These are phyloP conservation scores for Catocala fraxini DNA, from an alignment of 2,888 invertebrate species.

Conservation along the genomic window DNA sequence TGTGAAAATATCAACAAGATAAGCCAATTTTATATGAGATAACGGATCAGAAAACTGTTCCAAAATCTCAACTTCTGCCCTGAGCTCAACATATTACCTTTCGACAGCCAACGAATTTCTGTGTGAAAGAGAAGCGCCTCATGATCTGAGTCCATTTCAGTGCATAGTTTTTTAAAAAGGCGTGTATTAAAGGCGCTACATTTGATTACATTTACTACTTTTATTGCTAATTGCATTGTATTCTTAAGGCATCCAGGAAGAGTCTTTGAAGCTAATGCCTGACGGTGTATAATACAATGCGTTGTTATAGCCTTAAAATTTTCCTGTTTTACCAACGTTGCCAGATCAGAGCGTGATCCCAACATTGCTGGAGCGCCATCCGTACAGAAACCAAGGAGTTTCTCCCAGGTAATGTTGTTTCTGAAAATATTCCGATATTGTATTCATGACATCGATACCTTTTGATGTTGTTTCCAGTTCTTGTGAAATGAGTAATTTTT, in stretches of 20 bases:
- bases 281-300: constrained; percentile 36
- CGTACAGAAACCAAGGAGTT: constrained; percentile 44
- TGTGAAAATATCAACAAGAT: constrained; percentile 24
- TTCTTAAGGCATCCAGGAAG: constrained; percentile 19
- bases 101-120: constrained; percentile 34
- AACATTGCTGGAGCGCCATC: constrained; percentile 49
- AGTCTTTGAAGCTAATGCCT: constrained; percentile 39
- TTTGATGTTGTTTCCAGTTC: constrained; percentile 21
- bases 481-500: constrained; percentile 24
- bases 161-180: constrained; percentile 16
- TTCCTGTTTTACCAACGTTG: constrained; percentile 36
- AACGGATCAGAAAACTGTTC: not conserved
- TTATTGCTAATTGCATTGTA: not conserved
- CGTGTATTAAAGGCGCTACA: constrained; percentile 16
- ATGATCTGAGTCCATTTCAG: constrained; percentile 28
- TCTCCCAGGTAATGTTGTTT: constrained; percentile 36
- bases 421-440: constrained; percentile 30
- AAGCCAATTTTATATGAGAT: constrained; percentile 16
- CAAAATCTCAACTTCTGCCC: constrained; percentile 5
- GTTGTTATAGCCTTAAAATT: constrained; percentile 27
- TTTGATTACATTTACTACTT: constrained; percentile 8
- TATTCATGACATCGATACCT: constrained; percentile 27
- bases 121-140: constrained; percentile 31
- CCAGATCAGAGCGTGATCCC: constrained; percentile 45
- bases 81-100: constrained; percentile 36